phyloP scores from a whole-genome alignment of 2,888 invertebrate genomes.

The Scelioninae gen. 2 region DNA sequence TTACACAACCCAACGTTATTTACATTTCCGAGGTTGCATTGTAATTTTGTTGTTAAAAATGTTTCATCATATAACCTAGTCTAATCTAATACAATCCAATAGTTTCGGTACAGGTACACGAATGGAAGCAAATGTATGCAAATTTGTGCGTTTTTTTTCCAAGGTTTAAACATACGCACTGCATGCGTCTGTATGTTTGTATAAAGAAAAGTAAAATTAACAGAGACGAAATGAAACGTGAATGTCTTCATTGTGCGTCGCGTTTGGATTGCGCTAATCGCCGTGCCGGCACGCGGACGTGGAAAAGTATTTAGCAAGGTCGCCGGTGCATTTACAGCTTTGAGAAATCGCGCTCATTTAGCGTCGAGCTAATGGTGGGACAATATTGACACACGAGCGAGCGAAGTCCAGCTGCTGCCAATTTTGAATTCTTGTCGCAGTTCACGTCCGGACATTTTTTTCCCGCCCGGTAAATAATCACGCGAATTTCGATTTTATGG shows the following conservation, averaged over 20 bases:
- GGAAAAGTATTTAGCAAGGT: slow-evolving; percentile 58
- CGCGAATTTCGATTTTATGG: no score
- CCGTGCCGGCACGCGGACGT: slow-evolving; percentile 50
- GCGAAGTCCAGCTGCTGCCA: slow-evolving; percentile 50
- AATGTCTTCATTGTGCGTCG: slow-evolving; percentile 49
- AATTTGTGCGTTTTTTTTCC: no score
- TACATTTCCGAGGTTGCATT: no score
- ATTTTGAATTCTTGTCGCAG: slow-evolving; percentile 54
- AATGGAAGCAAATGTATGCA: no score
- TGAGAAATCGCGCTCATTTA: slow-evolving; percentile 60
- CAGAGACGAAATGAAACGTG: slow-evolving; percentile 42
- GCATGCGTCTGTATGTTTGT: no score
- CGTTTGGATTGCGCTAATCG: slow-evolving; percentile 54
- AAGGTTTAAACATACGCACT: no score
- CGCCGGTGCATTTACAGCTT: slow-evolving; percentile 57
- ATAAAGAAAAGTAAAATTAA: neutral
- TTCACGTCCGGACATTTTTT: slow-evolving; percentile 15
- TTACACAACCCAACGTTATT: no score
- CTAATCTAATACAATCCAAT: no score
- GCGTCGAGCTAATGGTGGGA: slow-evolving; percentile 62
- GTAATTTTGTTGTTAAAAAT: no score
- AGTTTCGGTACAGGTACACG: no score
- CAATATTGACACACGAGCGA: slow-evolving; percentile 63
- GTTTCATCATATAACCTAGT: no score
- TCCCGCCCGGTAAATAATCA: no score